A percentile compares a stretch with the other conserved stretches of the same genome.
phyloP scores from a whole-genome alignment of 2,113 vertebrate genomes.

The Acrocephalus kingi region DNA sequence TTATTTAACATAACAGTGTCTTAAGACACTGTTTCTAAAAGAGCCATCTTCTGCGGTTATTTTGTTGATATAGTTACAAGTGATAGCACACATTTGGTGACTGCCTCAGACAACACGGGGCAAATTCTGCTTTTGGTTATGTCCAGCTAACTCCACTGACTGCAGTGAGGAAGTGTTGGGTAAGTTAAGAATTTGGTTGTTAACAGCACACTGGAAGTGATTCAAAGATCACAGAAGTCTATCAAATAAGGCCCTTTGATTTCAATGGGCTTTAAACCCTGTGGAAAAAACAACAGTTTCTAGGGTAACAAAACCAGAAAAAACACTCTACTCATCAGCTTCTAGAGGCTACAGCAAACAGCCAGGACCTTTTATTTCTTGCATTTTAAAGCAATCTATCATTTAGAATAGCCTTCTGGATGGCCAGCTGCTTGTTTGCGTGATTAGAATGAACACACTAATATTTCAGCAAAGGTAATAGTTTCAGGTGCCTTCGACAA shows the following conservation, averaged over 20 bases:
- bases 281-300: slow-evolving; percentile 35
- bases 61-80: slow-evolving; percentile 37
- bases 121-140: slow-evolving; percentile 13
- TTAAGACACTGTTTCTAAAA: neutral
- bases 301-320: slow-evolving; percentile 46
- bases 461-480: neutral
- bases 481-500: neutral
- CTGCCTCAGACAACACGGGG: neutral
- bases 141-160: neutral
- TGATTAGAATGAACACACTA: neutral
- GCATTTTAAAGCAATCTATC: neutral
- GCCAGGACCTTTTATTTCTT: neutral
- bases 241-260: slow-evolving; percentile 13
- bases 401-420: neutral
- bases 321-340: slow-evolving; percentile 1
- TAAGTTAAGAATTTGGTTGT: slow-evolving; percentile 28
- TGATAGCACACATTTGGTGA: slow-evolving; percentile 33
- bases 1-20: slow-evolving; percentile 37
- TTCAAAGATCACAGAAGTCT: slow-evolving; percentile 45
- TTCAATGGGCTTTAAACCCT: slow-evolving; percentile 27
- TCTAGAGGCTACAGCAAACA: neutral
- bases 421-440: neutral
- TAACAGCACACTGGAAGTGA: slow-evolving; percentile 40
- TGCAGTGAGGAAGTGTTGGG: neutral
- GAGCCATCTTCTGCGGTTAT: neutral